phyloP scores from a whole-genome alignment of 2,797 vertebrate genomes.

The Tolypeutes matacus region DNA sequence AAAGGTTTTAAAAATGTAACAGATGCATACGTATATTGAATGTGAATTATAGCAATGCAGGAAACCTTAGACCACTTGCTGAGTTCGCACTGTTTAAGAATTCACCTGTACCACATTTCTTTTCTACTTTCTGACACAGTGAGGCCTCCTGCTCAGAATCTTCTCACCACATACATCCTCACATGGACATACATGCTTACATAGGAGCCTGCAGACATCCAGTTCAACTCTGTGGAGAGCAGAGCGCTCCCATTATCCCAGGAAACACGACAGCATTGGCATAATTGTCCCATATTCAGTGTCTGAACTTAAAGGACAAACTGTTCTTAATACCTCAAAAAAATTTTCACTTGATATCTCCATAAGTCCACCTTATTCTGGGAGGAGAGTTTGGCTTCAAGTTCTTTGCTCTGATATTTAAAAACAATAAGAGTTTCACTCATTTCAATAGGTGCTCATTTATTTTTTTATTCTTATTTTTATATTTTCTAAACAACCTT shows the following conservation, averaged over 20 bases:
- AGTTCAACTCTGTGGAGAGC: background rate
- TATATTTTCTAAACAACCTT: background rate
- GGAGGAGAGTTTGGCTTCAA: background rate
- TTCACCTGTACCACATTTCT: background rate
- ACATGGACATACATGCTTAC: background rate
- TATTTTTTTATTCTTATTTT: background rate
- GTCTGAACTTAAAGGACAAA: background rate
- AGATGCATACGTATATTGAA: background rate
- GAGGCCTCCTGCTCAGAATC: background rate
- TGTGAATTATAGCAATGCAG: background rate
- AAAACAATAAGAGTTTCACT: conserved; percentile 36
- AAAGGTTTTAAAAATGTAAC: conserved; percentile 32
- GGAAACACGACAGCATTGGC: background rate
- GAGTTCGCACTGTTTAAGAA: background rate
- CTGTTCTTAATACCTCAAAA: background rate
- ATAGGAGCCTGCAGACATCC: background rate
- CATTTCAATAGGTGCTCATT: background rate
- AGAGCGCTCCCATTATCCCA: accelerated
- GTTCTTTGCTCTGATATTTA: background rate
- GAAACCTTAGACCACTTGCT: background rate
- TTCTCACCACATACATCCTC: background rate
- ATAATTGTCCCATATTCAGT: background rate
- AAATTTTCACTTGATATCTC: background rate
- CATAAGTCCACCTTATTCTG: background rate
- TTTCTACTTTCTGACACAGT: background rate